Percentiles rank a stretch among this genome's conserved stretches.
Conservation (phyloP, 1,140 invertebrate genomes). For the Reticulitermes speratus region DNA sequence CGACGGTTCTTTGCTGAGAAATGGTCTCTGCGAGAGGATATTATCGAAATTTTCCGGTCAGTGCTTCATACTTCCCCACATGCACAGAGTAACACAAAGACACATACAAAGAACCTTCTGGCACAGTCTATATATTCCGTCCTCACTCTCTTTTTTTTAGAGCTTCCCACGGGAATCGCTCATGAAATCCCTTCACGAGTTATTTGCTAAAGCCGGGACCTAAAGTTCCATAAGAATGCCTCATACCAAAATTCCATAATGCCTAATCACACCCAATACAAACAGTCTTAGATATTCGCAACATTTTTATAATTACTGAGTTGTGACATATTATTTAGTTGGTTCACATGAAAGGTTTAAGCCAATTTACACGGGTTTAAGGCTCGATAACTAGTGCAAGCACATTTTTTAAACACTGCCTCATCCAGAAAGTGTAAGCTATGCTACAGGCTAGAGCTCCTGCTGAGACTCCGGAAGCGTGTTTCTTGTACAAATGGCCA, state of each 20-base stretch:
- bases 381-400: too few species aligned
- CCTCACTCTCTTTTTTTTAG: background rate
- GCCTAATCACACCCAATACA: background rate
- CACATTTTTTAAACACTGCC: too few species aligned
- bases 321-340: too few species aligned
- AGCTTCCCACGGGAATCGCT: background rate
- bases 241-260: background rate
- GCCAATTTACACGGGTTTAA: too few species aligned
- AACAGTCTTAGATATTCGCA: background rate
- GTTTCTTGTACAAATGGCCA: too few species aligned
- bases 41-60: background rate
- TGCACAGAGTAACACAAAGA: background rate
- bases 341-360: too few species aligned
- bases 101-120: background rate
- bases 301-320: background rate
- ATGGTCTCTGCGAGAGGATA: background rate
- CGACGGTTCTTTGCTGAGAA: background rate
- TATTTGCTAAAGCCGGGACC: background rate
- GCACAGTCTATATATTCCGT: background rate
- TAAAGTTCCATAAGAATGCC: background rate
- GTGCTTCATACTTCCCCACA: background rate
- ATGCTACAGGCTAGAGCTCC: too few species aligned
- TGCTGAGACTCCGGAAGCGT: too few species aligned
- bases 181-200: slow-evolving; percentile 4
- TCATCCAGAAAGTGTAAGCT: too few species aligned